These are phyloP conservation scores for Venturia canescens DNA, from an alignment of 1,140 invertebrate species.

Conservation along the genomic window DNA sequence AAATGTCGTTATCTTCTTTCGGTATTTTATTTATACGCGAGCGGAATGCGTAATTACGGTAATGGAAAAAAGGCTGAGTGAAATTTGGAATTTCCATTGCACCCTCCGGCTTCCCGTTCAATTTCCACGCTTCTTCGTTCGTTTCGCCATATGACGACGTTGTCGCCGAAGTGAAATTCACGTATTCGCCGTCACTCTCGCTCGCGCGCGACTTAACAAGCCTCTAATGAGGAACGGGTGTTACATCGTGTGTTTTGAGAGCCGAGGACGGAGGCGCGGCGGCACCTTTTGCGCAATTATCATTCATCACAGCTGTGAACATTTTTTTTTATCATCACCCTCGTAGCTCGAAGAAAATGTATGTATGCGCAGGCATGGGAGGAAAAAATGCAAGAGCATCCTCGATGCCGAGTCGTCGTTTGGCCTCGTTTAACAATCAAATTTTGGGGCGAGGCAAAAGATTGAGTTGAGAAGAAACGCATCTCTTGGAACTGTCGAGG, in stretches of 20 bases:
- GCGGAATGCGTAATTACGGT: background rate
- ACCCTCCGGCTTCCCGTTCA: constrained; percentile 53
- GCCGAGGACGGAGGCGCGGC: constrained; percentile 30
- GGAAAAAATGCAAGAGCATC: background rate
- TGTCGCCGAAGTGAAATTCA: constrained; percentile 52
- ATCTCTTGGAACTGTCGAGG: constrained; percentile 8
- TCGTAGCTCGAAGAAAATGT: background rate
- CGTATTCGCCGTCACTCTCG: constrained; percentile 67
- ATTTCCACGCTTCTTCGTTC: constrained; percentile 29
- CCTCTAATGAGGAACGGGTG: constrained; percentile 74
- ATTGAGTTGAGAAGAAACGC: background rate
- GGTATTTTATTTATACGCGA: background rate
- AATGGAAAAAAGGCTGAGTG: background rate
- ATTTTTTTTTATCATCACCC: constrained; percentile 33
- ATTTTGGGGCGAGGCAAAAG: background rate
- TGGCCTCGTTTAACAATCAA: constrained; percentile 41
- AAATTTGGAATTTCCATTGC: constrained; percentile 28
- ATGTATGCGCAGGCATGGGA: background rate
- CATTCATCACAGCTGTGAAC: constrained; percentile 68
- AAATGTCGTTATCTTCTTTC: too few relatives aligned
- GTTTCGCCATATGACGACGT: constrained; percentile 34
- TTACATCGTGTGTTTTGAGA: constrained; percentile 58
- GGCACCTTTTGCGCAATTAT: constrained; percentile 69
- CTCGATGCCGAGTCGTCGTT: constrained; percentile 19
- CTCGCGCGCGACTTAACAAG: constrained; percentile 68